These are phyloP conservation scores for Gastracanthus pulcherrimus DNA, from an alignment of 2,888 invertebrate genomes.

Conservation along the genomic window DNA sequence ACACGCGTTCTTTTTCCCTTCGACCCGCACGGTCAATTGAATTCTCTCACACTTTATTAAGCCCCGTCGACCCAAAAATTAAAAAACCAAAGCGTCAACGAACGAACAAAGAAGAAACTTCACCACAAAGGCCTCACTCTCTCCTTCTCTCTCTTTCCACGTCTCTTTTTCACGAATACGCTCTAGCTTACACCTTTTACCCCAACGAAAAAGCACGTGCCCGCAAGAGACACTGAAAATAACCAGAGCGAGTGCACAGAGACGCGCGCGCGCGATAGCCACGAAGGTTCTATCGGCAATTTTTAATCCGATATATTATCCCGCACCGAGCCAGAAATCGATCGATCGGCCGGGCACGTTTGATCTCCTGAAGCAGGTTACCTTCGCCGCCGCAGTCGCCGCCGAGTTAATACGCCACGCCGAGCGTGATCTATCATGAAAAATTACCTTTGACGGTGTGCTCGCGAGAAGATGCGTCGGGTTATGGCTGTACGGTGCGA, in stretches of 20 bases:
- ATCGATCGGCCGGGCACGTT: slow-evolving; percentile 68
- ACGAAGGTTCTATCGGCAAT: slow-evolving; percentile 49
- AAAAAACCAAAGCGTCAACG: slow-evolving; percentile 53
- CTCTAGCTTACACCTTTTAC: not conserved
- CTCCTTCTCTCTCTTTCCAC: too few species aligned
- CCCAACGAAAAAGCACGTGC: not conserved
- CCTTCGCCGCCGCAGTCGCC: not conserved
- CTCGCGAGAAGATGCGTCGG: slow-evolving; percentile 11
- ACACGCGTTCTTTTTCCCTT: not conserved
- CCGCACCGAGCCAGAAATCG: slow-evolving; percentile 35
- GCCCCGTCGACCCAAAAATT: slow-evolving; percentile 50
- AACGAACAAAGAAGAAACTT: not conserved
- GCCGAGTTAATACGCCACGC: slow-evolving; percentile 37
- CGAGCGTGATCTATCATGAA: slow-evolving; percentile 77
- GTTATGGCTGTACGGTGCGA: slow-evolving; percentile 60
- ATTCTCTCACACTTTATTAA: not conserved
- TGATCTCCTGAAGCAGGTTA: slow-evolving; percentile 69
- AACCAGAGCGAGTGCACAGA: not conserved
- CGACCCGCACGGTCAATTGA: slow-evolving; percentile 6
- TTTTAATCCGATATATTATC: slow-evolving; percentile 48
- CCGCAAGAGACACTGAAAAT: not conserved
- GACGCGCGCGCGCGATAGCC: not conserved
- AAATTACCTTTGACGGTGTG: slow-evolving; percentile 76
- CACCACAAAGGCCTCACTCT: not conserved
- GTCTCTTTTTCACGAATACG: too few species aligned